A percentile compares a stretch with the other conserved stretches of the same genome.
Evolutionary conservation across 2,113 vertebrate genomes (phyloP).

Genomic region (Chiloscyllium plagiosum): DNA sequence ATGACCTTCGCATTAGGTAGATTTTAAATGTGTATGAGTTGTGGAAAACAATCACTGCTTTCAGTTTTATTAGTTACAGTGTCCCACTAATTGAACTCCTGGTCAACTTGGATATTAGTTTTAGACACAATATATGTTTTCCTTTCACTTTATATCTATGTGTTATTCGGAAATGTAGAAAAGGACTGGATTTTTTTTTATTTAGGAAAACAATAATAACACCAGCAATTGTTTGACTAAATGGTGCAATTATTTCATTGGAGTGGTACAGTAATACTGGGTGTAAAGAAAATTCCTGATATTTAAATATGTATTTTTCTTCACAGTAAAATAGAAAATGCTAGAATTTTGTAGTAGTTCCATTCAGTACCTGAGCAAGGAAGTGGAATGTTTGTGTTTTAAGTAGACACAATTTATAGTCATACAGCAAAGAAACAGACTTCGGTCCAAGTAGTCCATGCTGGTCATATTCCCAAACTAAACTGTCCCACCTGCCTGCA

Average conservation of each 20-base stretch:
- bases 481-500: no score
- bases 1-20: conserved; percentile 18
- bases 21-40: not conserved
- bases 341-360: not conserved
- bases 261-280: not conserved
- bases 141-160: not conserved
- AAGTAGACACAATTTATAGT: no score
- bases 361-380: not conserved
- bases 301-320: not conserved
- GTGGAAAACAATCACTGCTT: not conserved
- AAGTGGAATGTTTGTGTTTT: not conserved
- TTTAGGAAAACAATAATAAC: conserved; percentile 5
- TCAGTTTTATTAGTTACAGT: not conserved
- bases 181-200: not conserved
- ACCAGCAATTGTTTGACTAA: not conserved
- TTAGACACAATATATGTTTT: not conserved
- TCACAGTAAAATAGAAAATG: not conserved
- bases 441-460: no score
- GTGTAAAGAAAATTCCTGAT: not conserved
- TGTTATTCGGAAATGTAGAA: not conserved
- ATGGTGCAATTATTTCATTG: not conserved
- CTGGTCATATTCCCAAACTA: no score
- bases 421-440: no score
- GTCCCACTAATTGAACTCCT: not conserved
- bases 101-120: not conserved